These are phyloP conservation scores for Centropyge bicolor DNA, from an alignment of 2,797 vertebrate genomes.

Conservation along the genomic window DNA sequence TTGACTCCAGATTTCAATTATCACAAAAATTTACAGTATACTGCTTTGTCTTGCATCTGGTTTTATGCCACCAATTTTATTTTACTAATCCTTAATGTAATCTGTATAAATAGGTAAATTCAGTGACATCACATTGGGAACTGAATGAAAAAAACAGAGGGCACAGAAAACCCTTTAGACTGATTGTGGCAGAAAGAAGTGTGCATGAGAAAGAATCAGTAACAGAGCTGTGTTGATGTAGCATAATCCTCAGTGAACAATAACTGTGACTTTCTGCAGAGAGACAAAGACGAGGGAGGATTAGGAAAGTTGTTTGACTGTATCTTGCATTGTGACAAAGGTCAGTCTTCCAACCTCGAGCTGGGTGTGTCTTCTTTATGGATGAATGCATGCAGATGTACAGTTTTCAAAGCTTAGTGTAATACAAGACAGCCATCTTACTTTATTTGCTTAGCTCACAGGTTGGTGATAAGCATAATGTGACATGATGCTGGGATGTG, in stretches of 20 bases:
- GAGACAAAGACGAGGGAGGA: slow-evolving; percentile 21
- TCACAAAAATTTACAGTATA: slow-evolving; percentile 8
- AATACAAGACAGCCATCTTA: slow-evolving; percentile 4
- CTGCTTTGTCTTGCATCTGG: slow-evolving; percentile 1
- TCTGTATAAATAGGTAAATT: slow-evolving; percentile 3
- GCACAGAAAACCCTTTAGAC: background rate
- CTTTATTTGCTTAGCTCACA: slow-evolving; percentile 19
- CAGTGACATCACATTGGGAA: background rate
- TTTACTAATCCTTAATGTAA: slow-evolving; percentile 15
- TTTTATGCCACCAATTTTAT: slow-evolving; percentile 8
- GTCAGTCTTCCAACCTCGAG: background rate
- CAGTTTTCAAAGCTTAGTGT: slow-evolving; percentile 6
- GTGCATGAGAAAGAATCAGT: slow-evolving; percentile 17
- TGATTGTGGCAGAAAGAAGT: background rate
- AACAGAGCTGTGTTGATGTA: slow-evolving; percentile 31
- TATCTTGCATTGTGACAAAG: slow-evolving; percentile 25
- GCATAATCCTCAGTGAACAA: slow-evolving; percentile 5
- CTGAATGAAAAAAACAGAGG: background rate
- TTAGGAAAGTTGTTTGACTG: slow-evolving; percentile 16
- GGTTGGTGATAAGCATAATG: slow-evolving; percentile 3
- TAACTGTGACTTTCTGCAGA: slow-evolving; percentile 10
- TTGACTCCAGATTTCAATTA: slow-evolving; percentile 2
- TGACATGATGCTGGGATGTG: background rate
- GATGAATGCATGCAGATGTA: background rate
- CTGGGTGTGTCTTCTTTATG: slow-evolving; percentile 6